Evolutionary conservation across 2,113 vertebrate genomes (phyloP).

Genomic region (Grantiella picta): DNA sequence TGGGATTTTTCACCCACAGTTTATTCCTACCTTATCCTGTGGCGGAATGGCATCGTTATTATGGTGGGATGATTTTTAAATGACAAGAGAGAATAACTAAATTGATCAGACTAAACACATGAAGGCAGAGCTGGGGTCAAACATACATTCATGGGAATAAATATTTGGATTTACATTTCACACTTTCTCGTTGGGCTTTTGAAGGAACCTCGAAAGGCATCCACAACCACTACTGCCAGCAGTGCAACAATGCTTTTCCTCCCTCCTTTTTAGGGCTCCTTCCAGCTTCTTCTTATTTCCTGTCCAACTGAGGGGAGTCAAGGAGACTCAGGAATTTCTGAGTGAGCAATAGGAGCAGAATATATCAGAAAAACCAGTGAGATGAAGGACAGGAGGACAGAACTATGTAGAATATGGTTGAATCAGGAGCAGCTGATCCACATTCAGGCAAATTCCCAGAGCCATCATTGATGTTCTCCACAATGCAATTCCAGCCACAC

Average conservation of each 20-base stretch:
- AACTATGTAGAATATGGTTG: background rate
- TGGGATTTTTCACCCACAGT: rapidly evolving
- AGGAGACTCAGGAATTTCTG: background rate
- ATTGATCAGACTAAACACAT: background rate
- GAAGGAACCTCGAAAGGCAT: background rate
- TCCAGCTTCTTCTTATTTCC: background rate
- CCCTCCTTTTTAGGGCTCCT: background rate
- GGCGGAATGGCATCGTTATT: rapidly evolving
- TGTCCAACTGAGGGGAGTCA: background rate
- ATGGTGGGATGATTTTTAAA: background rate
- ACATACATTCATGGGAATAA: background rate
- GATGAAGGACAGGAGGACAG: background rate
- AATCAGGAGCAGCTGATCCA: background rate
- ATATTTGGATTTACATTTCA: background rate
- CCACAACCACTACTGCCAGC: background rate
- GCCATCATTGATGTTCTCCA: background rate
- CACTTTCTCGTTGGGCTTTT: background rate
- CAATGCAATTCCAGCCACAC: background rate
- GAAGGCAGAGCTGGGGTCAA: background rate
- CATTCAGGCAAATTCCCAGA: background rate
- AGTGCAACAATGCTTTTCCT: rapidly evolving
- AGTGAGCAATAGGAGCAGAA: background rate
- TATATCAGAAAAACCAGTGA: background rate
- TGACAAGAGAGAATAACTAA: background rate
- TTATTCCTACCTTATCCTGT: background rate